Conservation (phyloP, 2,113 vertebrate species). For the Pteruthius melanotis region DNA sequence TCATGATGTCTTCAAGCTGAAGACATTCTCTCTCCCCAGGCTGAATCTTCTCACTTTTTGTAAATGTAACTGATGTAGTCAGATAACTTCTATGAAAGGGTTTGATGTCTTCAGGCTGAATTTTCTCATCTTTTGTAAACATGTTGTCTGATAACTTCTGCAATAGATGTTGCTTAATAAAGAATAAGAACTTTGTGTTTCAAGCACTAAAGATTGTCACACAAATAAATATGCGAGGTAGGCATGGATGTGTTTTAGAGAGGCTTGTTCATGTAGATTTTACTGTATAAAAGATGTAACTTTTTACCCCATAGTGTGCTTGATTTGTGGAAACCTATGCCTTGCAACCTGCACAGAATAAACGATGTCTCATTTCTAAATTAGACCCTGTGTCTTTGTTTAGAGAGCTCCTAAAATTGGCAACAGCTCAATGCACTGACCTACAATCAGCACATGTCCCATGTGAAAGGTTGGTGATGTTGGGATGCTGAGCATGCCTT, state of each 20-base stretch:
- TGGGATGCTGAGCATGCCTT: neutral
- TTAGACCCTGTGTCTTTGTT: neutral
- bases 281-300: neutral
- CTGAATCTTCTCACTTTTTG: neutral
- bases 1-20: neutral
- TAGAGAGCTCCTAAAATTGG: neutral
- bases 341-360: neutral
- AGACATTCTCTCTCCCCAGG: neutral
- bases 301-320: neutral
- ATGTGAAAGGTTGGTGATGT: neutral
- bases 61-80: neutral
- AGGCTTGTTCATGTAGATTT: neutral
- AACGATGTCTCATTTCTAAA: neutral
- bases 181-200: neutral
- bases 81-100: neutral
- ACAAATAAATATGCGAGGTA: neutral
- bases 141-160: neutral
- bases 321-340: neutral
- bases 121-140: neutral
- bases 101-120: neutral
- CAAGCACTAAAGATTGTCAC: neutral
- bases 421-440: neutral
- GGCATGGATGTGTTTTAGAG: neutral
- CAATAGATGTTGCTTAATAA: neutral
- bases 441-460: accelerated